These are phyloP conservation scores for Chaetodon auriga DNA, from an alignment of 2,113 vertebrate genomes.

Conservation along the genomic window DNA sequence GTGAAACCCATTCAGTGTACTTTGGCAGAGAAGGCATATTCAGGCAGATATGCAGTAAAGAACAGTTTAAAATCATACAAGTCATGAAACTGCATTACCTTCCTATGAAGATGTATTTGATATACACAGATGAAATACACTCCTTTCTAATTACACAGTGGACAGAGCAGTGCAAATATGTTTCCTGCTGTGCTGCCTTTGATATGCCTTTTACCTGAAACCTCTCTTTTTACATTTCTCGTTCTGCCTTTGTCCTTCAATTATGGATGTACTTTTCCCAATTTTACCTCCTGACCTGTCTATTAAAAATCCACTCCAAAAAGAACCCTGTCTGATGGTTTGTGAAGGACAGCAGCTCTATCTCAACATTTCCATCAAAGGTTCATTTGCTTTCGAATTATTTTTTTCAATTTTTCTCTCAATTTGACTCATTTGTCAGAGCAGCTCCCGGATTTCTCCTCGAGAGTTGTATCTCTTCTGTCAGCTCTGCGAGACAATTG, in stretches of 20 bases:
- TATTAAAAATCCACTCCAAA: slow-evolving; percentile 30
- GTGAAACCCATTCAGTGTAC: not conserved
- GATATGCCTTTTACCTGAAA: slow-evolving; percentile 37
- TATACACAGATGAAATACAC: not conserved
- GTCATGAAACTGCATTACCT: not conserved
- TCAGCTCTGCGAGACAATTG: not conserved
- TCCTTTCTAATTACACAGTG: not conserved
- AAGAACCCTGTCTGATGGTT: not conserved
- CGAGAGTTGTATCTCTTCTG: not conserved
- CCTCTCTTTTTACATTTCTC: not conserved
- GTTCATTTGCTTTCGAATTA: not conserved
- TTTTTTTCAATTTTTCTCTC: not conserved
- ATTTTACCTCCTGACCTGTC: not conserved
- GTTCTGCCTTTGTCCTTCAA: not conserved
- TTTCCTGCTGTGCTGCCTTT: slow-evolving; percentile 19
- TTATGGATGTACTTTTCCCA: not conserved
- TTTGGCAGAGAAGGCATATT: slow-evolving; percentile 31
- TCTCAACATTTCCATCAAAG: not conserved
- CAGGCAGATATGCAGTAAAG: not conserved
- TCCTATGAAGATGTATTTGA: not conserved
- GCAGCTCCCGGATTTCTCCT: not conserved
- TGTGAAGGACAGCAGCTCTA: not conserved
- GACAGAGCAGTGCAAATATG: not conserved
- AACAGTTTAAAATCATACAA: not conserved
- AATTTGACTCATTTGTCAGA: not conserved